Evolutionary conservation across 2,888 invertebrate genomes (phyloP), one percentile per base, ranked within the genome.

Genomic region (Trachelus tabidus): DNA sequence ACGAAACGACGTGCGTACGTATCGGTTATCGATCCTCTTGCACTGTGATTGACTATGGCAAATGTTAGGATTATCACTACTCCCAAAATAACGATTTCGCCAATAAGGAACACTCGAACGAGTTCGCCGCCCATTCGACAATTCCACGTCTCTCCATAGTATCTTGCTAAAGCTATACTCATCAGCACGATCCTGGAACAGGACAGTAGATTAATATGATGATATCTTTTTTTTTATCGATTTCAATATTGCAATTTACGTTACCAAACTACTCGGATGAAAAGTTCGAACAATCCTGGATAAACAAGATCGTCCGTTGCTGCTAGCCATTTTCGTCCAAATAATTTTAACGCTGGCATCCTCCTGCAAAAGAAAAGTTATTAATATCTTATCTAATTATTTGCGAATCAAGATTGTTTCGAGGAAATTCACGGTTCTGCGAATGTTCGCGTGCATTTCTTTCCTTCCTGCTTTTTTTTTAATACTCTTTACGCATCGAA

Each of bases 221-320:
- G 6, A 34, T 30, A 73, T 6, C 6, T 34, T 11, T 31, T 1
- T 34, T 73, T n/a, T 37, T 2, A 40, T 40, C 4, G 15, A 40
- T 40, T 15, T 1, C 15, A 40, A 40, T 40, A 15, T 15, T 40
- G 15, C 4, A 40, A 40, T 40, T 40, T 40, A 40, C 37, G 37
- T 74, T 91, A 95, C 96, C 96, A 96, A 86, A 95, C 93, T 86
- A 95, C 92, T 89, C 96, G 93, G 87, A 95, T 94, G 81, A 95
- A 93, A 79, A 96, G 94, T 92, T 96, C 96, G 91, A 96, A 95
- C 82, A 96, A 93, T 89, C 96, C 96, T 56, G 97, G 97, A 91
- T 97, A 97, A 73, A 98, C 97, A 89, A 98, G 95, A 92, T 98
- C 98, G 92, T 98, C 98, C 85, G 97, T 96, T 87, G 96, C 97